These are phyloP conservation scores for Nephrotoma flavescens DNA, from an alignment of 2,888 invertebrate genomes.

Conservation along the genomic window DNA sequence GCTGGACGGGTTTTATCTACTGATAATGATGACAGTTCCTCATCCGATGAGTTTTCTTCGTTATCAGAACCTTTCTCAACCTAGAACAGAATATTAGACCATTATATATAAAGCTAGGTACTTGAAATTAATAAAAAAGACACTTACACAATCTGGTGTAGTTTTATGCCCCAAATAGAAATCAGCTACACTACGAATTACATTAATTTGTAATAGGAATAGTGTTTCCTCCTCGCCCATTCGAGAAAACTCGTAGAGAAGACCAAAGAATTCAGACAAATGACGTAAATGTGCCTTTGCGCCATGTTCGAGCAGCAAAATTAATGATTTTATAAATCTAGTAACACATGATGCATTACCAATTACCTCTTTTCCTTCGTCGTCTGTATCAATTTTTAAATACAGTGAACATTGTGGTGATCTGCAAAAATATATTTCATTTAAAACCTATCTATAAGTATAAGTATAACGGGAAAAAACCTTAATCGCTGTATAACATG, in stretches of 20 bases:
- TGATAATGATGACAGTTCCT: slow-evolving; percentile 35
- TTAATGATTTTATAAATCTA: slow-evolving; percentile 76
- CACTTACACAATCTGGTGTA: slow-evolving; percentile 47
- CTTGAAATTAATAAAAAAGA: not conserved
- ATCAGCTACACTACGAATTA: slow-evolving; percentile 79
- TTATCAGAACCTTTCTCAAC: slow-evolving; percentile 32
- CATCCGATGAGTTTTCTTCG: slow-evolving; percentile 36
- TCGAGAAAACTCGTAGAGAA: slow-evolving; percentile 85
- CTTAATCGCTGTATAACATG: slow-evolving; percentile 85
- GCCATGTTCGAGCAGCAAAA: slow-evolving; percentile 75
- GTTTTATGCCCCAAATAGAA: slow-evolving; percentile 80
- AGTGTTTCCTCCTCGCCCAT: slow-evolving; percentile 89
- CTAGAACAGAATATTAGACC: slow-evolving; percentile 15
- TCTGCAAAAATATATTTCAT: slow-evolving; percentile 22
- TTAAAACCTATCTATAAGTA: slow-evolving; percentile 9
- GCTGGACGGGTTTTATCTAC: slow-evolving; percentile 70
- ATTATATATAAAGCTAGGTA: not conserved
- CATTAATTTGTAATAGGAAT: slow-evolving; percentile 73
- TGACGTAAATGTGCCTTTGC: slow-evolving; percentile 76
- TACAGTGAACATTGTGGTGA: slow-evolving; percentile 45
- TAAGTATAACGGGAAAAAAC: slow-evolving; percentile 28
- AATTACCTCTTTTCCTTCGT: slow-evolving; percentile 32
- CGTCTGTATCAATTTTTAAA: slow-evolving; percentile 38
- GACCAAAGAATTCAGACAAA: slow-evolving; percentile 82
- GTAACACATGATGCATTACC: slow-evolving; percentile 82